A percentile compares a stretch with the other conserved stretches of the same genome.
Evolutionary conservation across 2,797 vertebrate species (phyloP).

Genomic region (Acanthurus lineatus): DNA sequence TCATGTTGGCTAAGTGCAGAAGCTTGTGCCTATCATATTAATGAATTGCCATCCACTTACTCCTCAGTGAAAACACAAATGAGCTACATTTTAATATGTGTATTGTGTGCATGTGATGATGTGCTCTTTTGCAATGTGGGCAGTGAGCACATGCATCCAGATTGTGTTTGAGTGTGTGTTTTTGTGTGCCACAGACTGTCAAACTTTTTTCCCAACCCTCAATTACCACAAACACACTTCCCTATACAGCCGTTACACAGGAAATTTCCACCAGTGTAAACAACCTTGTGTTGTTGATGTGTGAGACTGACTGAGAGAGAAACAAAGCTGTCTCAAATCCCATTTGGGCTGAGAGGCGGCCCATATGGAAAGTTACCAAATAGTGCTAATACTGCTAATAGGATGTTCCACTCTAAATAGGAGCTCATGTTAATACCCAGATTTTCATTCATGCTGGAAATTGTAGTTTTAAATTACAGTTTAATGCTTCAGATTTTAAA

Average conservation of each 20-base stretch:
- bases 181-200: constrained; percentile 53
- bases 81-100: constrained; percentile 9
- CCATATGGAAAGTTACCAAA: constrained; percentile 94
- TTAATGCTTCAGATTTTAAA: constrained; percentile 99
- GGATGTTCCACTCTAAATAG: constrained; percentile 93
- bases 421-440: constrained; percentile 90
- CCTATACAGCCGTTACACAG: constrained; percentile 61
- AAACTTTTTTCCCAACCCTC: constrained; percentile 62
- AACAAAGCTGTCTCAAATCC: constrained; percentile 92
- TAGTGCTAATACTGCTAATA: constrained; percentile 92
- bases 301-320: constrained; percentile 81
- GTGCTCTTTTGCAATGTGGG: not conserved
- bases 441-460: constrained; percentile 92
- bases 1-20: constrained; percentile 18
- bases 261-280: constrained; percentile 75
- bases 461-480: constrained; percentile 96
- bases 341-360: constrained; percentile 90
- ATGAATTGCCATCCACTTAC: constrained; percentile 34
- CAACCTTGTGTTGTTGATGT: constrained; percentile 83
- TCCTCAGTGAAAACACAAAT: constrained; percentile 24
- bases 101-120: not conserved
- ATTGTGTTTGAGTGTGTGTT: constrained; percentile 30
- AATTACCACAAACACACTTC: constrained; percentile 63
- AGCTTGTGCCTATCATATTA: constrained; percentile 29
- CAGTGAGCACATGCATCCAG: constrained; percentile 6